Base-by-base conservation (phyloP, 2,797 vertebrate species). In the Xiphophorus birchmanni region DNA sequence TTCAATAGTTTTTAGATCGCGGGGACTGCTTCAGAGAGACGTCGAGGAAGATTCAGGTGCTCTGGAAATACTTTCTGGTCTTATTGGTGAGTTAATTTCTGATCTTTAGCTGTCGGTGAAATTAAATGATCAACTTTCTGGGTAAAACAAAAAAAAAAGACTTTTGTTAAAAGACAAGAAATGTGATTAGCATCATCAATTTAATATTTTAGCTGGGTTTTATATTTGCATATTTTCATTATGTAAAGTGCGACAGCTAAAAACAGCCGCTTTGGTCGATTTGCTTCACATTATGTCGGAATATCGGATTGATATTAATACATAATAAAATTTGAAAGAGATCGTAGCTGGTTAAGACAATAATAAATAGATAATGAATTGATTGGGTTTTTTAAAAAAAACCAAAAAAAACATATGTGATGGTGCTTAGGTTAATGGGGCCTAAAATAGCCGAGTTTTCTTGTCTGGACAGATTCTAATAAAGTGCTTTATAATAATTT, bases 31-130 rank as follows among this genome's bases (percentile, higher is more conserved):
- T 54, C 44, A 40, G 45, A 67, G 63, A 74, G 10, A 5, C 4
- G 35, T 54, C 4, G 48, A 81, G 60, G 75, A 85, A 29, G 75
- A 83, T 71, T 77, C 40, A 63, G 42, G 37, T 63, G 84, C 56
- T 86, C 77, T 75, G 73, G 54, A 42, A 75, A 4, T 44, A 63
- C 81, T 4, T 80, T 2, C 35, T 67, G 23, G 79, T 42, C 54
- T 37, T 44, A 63, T 63, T 56, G 88, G 92, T 93, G 78, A 90
- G 88, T 0, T 56, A 0, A 26, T 35, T 58, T 58, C 26, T 58
- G 4, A 12, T 29, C 12, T 29, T 54, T 54, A 11, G 52, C 11
- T 23, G 9, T 35, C 9, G 3, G n/a, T 65, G 8, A 29, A 7
- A 56, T 9, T 17, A 44, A 58, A 58, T 17, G 3, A 58, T 11